These are phyloP conservation scores for Phalacrocorax brasilianus DNA, from an alignment of 2,113 vertebrate species.

Conservation along the genomic window DNA sequence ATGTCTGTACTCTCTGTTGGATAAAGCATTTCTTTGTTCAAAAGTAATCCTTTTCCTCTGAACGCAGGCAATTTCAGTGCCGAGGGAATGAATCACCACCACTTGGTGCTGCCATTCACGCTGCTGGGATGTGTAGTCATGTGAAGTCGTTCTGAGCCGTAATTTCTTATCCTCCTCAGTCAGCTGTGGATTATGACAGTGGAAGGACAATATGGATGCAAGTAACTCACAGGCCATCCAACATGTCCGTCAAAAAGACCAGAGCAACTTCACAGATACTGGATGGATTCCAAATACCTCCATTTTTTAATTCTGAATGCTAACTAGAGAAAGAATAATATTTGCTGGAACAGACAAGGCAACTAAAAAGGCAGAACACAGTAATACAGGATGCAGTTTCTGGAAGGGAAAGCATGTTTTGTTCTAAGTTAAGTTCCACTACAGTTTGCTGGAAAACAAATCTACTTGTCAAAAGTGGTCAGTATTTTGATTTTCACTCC, in stretches of 20 bases:
- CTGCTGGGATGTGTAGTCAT: not conserved
- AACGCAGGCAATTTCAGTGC: not conserved
- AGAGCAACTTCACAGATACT: not conserved
- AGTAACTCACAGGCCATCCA: not conserved
- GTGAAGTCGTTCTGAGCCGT: not conserved
- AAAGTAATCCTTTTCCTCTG: constrained; percentile 41
- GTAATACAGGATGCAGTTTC: not conserved
- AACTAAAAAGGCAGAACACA: not conserved
- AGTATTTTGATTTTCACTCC: not conserved
- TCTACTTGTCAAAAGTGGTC: not conserved
- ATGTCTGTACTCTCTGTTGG: constrained; percentile 40
- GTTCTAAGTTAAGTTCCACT: not conserved
- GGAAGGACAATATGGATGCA: not conserved
- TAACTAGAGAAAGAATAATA: not conserved
- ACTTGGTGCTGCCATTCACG: constrained; percentile 1
- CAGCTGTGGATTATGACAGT: not conserved
- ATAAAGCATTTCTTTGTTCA: constrained; percentile 56
- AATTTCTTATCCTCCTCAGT: not conserved
- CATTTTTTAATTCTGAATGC: not conserved
- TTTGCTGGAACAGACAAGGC: not conserved
- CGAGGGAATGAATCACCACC: constrained; percentile 32
- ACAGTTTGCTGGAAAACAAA: not conserved
- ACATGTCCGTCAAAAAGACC: not conserved
- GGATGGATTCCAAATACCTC: not conserved
- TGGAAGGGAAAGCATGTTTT: not conserved